Evolutionary conservation across 2,888 invertebrate genomes (phyloP).

Genomic region (Hyposoter dolosus): DNA sequence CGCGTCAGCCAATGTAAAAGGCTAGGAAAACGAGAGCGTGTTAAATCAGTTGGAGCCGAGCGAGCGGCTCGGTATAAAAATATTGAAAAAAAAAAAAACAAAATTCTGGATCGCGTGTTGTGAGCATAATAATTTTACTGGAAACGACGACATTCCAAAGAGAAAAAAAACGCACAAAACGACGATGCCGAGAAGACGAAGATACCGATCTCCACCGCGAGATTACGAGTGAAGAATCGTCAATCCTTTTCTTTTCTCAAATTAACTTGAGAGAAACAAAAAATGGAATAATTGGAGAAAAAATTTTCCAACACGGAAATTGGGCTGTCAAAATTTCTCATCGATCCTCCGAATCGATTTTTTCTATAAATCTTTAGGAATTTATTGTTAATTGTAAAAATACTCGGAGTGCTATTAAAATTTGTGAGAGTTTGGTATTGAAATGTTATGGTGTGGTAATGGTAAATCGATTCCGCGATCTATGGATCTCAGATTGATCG

Average conservation of each 20-base stretch:
- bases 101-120: conserved; percentile 19
- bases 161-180: conserved; percentile 18
- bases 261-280: neutral
- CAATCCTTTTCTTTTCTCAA: neutral
- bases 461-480: conserved; percentile 46
- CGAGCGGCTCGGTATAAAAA: neutral
- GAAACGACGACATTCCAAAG: neutral
- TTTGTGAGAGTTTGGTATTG: neutral
- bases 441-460: conserved; percentile 31
- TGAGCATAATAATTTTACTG: neutral
- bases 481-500: conserved; percentile 51
- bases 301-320: conserved; percentile 18
- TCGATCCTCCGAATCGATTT: conserved; percentile 38
- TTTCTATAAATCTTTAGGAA: neutral
- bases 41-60: conserved; percentile 48
- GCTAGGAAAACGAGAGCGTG: conserved; percentile 57
- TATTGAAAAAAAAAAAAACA: conserved; percentile 24
- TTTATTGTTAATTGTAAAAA: neutral
- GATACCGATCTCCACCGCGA: conserved; percentile 63
- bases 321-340: conserved; percentile 24
- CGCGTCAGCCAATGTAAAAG: conserved; percentile 79
- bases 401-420: conserved; percentile 41
- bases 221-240: conserved; percentile 56
- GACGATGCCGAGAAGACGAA: conserved; percentile 64
- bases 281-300: conserved; percentile 27